These are phyloP conservation scores for Petrocephalus schoutedeni DNA, from an alignment of 2,797 vertebrate genomes.

Conservation along the genomic window DNA sequence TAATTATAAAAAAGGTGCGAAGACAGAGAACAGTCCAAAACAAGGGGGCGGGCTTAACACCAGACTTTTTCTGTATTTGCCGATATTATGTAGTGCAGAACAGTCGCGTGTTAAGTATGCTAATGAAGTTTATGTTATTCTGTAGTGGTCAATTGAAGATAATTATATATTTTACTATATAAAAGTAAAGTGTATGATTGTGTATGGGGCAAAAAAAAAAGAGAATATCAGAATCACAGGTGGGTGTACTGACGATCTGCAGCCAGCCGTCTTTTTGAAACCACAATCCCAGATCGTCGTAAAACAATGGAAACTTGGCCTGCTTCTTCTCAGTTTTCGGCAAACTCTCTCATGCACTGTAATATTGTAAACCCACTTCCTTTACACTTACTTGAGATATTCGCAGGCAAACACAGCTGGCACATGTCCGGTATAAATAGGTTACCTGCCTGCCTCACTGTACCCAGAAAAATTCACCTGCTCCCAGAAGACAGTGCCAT, in stretches of 20 bases:
- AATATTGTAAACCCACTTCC: constrained; percentile 21
- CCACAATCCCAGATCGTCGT: neutral
- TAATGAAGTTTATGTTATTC: neutral
- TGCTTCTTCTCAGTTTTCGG: constrained; percentile 12
- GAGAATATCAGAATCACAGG: neutral
- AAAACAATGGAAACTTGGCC: neutral
- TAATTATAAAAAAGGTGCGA: neutral
- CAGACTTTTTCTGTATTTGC: neutral
- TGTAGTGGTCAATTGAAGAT: neutral
- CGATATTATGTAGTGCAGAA: neutral
- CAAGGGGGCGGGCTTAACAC: neutral
- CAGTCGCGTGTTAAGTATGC: neutral
- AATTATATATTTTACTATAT: neutral
- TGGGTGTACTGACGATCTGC: neutral
- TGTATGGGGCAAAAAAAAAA: neutral
- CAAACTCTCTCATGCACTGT: neutral
- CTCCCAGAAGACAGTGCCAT: neutral
- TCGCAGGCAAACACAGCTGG: constrained; percentile 46
- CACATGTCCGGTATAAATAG: constrained; percentile 9
- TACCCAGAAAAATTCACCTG: neutral
- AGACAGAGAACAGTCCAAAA: neutral
- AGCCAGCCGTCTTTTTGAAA: neutral
- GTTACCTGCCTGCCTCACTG: neutral
- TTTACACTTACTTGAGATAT: constrained; percentile 27
- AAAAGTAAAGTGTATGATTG: neutral